Conservation (phyloP, 2,113 vertebrate species). For the Nothocercus julius region DNA sequence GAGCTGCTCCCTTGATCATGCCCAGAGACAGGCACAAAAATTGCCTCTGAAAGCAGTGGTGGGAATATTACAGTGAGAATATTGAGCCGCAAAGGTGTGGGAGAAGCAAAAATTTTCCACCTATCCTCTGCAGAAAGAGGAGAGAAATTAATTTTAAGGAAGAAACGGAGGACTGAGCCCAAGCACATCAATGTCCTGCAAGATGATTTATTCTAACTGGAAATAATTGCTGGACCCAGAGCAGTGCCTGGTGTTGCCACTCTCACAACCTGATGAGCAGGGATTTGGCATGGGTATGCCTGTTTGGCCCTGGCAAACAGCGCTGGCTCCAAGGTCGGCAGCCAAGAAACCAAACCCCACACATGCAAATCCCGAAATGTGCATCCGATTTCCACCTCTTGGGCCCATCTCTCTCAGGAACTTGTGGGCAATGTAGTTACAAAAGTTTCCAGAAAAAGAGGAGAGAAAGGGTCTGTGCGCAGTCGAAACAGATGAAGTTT, state of each 20-base stretch:
- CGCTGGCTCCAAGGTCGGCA: neutral
- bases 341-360: neutral
- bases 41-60: neutral
- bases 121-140: neutral
- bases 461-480: conserved; percentile 1
- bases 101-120: neutral
- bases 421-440: neutral
- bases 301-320: neutral
- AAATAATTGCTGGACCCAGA: neutral
- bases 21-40: neutral
- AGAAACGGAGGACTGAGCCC: neutral
- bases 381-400: neutral
- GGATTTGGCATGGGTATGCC: neutral
- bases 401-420: neutral
- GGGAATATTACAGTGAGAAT: neutral
- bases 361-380: fast-evolving
- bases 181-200: neutral
- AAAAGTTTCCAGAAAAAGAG: neutral
- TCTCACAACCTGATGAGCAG: neutral
- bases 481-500: conserved; percentile 59
- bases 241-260: neutral
- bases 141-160: neutral
- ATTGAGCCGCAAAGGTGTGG: neutral
- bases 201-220: neutral
- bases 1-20: neutral